phyloP scores from a whole-genome alignment of 2,888 invertebrate genomes.

The Dorcus hopei region DNA sequence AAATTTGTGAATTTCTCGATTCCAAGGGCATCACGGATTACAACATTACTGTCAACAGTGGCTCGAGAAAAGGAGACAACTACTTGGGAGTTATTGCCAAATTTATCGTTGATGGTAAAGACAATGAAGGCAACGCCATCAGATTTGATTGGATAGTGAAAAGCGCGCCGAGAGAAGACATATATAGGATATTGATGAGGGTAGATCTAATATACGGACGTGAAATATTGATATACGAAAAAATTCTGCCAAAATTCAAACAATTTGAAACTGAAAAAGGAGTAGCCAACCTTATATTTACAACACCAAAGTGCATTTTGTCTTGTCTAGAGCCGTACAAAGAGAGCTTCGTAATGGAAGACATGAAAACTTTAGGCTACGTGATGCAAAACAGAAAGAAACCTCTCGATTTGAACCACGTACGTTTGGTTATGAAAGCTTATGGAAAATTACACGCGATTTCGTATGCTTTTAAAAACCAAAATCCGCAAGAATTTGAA shows the following conservation, averaged over 20 bases:
- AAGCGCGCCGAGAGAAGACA: slow-evolving; percentile 27
- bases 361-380: slow-evolving; percentile 32
- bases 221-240: slow-evolving; percentile 33
- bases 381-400: slow-evolving; percentile 22
- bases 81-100: slow-evolving; percentile 14
- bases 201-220: slow-evolving; percentile 28
- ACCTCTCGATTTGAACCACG: slow-evolving; percentile 33
- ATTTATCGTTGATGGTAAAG: slow-evolving; percentile 16
- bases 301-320: slow-evolving; percentile 21
- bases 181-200: slow-evolving; percentile 27
- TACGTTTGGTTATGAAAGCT: slow-evolving; percentile 30
- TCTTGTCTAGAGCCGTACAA: slow-evolving; percentile 21
- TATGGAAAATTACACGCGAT: slow-evolving; percentile 36
- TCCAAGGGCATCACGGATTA: not conserved
- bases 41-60: not conserved
- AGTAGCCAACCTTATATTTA: slow-evolving; percentile 18
- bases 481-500: slow-evolving; percentile 25
- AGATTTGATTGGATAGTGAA: slow-evolving; percentile 32
- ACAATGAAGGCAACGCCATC: slow-evolving; percentile 13
- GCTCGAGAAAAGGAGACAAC: slow-evolving; percentile 4
- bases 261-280: slow-evolving; percentile 26
- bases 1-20: not conserved
- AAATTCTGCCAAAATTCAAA: slow-evolving; percentile 29
- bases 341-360: slow-evolving; percentile 30
- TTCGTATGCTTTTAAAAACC: slow-evolving; percentile 32